Percentiles rank a stretch among this genome's conserved stretches.
phyloP scores from a whole-genome alignment of 2,797 vertebrate genomes.

The Myotis vivesi region DNA sequence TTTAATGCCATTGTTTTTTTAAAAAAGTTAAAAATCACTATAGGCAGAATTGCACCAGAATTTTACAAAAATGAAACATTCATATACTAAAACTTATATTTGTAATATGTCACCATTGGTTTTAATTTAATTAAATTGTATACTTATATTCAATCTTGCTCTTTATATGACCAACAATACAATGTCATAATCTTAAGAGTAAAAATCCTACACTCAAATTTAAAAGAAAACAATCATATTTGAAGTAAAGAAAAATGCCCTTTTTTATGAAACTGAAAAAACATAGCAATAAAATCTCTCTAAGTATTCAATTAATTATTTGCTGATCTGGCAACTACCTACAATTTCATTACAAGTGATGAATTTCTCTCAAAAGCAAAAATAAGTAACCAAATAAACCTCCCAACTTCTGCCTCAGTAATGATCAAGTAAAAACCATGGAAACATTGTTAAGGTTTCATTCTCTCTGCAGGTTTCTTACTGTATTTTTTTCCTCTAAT shows the following conservation, averaged over 20 bases:
- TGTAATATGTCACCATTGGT: not conserved
- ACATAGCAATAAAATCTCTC: not conserved
- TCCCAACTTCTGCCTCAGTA: not conserved
- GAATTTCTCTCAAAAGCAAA: not conserved
- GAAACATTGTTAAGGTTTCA: constrained; percentile 6
- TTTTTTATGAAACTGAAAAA: not conserved
- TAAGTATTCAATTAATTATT: not conserved
- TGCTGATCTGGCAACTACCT: not conserved
- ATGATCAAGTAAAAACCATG: not conserved
- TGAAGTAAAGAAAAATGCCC: not conserved
- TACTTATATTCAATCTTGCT: not conserved
- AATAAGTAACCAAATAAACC: not conserved
- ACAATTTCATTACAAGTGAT: not conserved
- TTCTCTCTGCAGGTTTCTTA: not conserved
- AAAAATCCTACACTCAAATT: not conserved
- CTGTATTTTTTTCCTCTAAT: not conserved
- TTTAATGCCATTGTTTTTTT: not conserved
- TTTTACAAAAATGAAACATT: not conserved
- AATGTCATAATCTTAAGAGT: not conserved
- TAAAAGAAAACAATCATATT: not conserved
- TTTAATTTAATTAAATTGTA: not conserved
- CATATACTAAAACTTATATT: not conserved
- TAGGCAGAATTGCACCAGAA: not conserved
- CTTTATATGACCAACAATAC: not conserved
- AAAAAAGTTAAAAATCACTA: constrained; percentile 37